Percentiles rank a stretch among this genome's conserved stretches.
Conservation (phyloP, 2,888 invertebrate species). For the Meiosimyza decipiens region DNA sequence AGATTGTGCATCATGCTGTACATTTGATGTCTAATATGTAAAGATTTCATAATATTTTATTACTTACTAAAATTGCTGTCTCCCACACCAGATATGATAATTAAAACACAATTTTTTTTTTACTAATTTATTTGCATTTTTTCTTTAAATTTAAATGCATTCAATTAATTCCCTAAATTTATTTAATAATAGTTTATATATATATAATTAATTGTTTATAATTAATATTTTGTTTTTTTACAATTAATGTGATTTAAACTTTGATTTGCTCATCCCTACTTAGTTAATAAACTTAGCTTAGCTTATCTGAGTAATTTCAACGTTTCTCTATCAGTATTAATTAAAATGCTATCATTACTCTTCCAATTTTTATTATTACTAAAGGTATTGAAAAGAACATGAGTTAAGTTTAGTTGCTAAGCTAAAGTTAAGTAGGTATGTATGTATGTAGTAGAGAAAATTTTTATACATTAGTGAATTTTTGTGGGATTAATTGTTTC, state of each 20-base stretch:
- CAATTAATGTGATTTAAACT: conserved; percentile 18
- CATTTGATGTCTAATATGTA: too few species aligned
- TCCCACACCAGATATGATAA: not conserved
- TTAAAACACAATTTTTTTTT: conserved; percentile 10
- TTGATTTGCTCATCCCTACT: conserved; percentile 29
- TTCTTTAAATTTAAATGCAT: not conserved
- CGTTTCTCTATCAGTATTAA: not conserved
- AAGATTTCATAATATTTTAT: too few species aligned
- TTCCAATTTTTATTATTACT: too few species aligned
- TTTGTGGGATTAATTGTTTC: too few species aligned
- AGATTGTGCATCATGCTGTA: too few species aligned
- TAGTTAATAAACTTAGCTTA: conserved; percentile 14
- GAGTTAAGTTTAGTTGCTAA: too few species aligned
- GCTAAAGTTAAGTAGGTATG: too few species aligned
- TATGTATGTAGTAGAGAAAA: too few species aligned
- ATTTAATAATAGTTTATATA: conserved; percentile 9
- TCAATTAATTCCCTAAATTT: conserved; percentile 22
- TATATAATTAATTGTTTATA: conserved; percentile 14
- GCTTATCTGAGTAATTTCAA: not conserved
- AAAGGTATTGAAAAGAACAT: too few species aligned
- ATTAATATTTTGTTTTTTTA: conserved; percentile 2
- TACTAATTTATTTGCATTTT: conserved; percentile 28
- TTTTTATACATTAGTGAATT: too few species aligned
- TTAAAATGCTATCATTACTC: too few species aligned
- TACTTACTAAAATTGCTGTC: not conserved